Base-by-base conservation (phyloP, 2,888 invertebrate species). In the Gandaritis pyraliata region DNA sequence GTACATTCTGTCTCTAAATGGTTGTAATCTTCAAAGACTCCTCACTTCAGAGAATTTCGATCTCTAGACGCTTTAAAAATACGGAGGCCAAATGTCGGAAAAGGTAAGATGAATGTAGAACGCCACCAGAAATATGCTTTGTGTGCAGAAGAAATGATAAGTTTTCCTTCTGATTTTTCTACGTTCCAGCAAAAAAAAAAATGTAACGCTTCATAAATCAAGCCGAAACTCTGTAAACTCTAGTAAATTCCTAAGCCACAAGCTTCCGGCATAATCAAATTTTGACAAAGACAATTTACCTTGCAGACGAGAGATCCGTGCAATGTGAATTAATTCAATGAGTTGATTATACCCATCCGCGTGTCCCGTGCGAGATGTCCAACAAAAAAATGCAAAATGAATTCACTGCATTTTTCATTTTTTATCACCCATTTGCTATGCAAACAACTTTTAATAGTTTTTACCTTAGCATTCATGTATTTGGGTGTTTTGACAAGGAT, bases 251-350 rank as follows among this genome's bases (percentile, higher is more conserved):
- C 41, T 38, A 46, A 50, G 46, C 41, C 52, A 36, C 53, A 50
- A 57, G 54, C 33, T 58, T 47, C 41, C 43, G 29, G 15, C n/a
- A 18, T 63, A 63, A 58, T 58, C 54, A 63, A 58, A 55, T 63
- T 63, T 63, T 29, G 51, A 50, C 55, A 63, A 55, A 55, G 58
- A 55, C 46, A 56, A 50, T 60, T 56, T 56, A 41, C 50, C 54
- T 60, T 46, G 36, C 54, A 54, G 53, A 23, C 47, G 15, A 43
- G 45, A 51, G 46, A 62, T 58, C 58, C 58, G 54, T 54, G n/a
- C n/a, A n/a, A n/a, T n/a, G 70, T 71, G 72, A 78, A 80, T 77
- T 79, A 79, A 78, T 77, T 76, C 74, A 77, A 80, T 76, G 78
- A 76, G 75, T 76, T 77, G 77, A 78, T 80, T 79, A 77, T 74